Conservation (phyloP, 2,797 vertebrate species). For the Trichosurus vulpecula region DNA sequence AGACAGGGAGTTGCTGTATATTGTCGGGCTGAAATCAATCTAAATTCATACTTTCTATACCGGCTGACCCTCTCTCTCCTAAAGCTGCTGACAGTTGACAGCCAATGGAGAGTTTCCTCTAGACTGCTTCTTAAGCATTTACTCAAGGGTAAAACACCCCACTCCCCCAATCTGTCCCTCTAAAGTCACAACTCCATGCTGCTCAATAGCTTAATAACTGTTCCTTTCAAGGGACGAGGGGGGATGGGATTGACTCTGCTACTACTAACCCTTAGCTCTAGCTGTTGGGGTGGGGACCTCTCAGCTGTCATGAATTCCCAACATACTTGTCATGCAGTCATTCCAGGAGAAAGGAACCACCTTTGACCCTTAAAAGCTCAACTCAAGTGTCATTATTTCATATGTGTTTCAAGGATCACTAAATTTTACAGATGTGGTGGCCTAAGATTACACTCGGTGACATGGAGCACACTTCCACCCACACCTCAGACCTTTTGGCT, state of each 20-base stretch:
- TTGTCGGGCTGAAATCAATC: conserved; percentile 4
- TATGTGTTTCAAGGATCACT: conserved; percentile 29
- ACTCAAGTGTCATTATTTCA: background rate
- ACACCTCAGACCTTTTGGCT: background rate
- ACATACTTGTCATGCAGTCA: background rate
- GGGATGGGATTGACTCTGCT: background rate
- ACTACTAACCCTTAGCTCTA: background rate
- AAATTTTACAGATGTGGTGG: background rate
- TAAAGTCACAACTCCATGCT: background rate
- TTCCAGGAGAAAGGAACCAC: background rate
- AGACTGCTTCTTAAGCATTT: conserved; percentile 6
- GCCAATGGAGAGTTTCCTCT: conserved; percentile 44
- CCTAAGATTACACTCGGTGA: background rate
- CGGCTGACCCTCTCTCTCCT: background rate
- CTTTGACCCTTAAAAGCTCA: conserved; percentile 18
- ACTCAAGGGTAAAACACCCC: background rate
- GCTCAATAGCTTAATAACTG: background rate
- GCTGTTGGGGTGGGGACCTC: background rate
- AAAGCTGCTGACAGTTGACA: conserved; percentile 4
- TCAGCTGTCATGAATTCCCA: background rate
- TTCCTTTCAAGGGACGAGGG: background rate
- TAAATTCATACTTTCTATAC: conserved; percentile 35
- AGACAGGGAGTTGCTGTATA: background rate
- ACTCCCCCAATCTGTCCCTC: background rate
- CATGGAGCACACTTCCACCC: background rate